Evolutionary conservation across 2,888 invertebrate species (phyloP).

Genomic region (Cantharis rufa): DNA sequence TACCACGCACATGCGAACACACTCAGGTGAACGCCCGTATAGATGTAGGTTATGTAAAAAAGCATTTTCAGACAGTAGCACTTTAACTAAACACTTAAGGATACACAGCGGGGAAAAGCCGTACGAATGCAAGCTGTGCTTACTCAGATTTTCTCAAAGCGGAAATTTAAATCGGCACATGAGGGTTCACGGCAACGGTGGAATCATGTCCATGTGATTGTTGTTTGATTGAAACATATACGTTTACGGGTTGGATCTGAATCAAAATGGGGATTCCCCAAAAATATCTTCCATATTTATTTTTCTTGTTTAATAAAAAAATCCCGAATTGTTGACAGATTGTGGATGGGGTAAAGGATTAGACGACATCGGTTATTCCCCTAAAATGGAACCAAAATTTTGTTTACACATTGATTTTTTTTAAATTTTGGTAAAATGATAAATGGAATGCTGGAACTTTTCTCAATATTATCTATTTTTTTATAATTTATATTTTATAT

Average conservation of each 20-base stretch:
- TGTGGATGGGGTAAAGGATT: too few relatives aligned
- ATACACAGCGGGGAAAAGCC: conserved; percentile 94
- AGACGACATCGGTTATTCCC: too few relatives aligned
- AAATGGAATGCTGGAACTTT: too few relatives aligned
- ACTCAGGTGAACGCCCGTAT: conserved; percentile 98
- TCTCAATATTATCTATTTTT: too few relatives aligned
- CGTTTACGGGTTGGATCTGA: not conserved
- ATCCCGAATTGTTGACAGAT: too few relatives aligned
- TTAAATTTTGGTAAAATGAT: too few relatives aligned
- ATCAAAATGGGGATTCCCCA: not conserved
- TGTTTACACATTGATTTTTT: too few relatives aligned
- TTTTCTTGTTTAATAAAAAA: not conserved
- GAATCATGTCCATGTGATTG: conserved; percentile 34
- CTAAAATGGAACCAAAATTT: too few relatives aligned
- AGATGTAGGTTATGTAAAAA: conserved; percentile 94
- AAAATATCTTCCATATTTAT: not conserved
- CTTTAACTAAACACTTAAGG: conserved; percentile 93
- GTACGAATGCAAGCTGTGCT: conserved; percentile 95
- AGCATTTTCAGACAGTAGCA: conserved; percentile 98
- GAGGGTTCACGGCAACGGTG: conserved; percentile 85
- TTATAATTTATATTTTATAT: too few relatives aligned
- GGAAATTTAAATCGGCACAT: conserved; percentile 99
- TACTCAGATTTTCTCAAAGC: conserved; percentile 95
- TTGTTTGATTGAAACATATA: conserved; percentile 14
- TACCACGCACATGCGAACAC: conserved; percentile 99